These are phyloP conservation scores for Proctacanthus coquilletti DNA, from an alignment of 1,140 invertebrate species.

Conservation along the genomic window DNA sequence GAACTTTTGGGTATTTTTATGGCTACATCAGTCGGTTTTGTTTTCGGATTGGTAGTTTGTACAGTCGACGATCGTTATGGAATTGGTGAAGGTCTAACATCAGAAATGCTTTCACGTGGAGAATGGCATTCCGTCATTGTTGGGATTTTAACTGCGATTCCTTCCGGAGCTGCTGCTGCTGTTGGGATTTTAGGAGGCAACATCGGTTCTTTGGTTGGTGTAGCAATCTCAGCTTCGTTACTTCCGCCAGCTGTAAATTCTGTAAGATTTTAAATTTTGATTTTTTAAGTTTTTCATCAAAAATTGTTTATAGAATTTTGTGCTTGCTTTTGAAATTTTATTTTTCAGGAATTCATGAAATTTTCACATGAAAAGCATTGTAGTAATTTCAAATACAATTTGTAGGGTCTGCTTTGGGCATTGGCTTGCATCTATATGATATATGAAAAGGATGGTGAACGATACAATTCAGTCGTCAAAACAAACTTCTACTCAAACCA, in stretches of 20 bases:
- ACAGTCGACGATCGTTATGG: slow-evolving; percentile 40
- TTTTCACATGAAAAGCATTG: too few relatives aligned
- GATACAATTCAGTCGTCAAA: slow-evolving; percentile 26
- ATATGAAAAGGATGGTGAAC: slow-evolving; percentile 26
- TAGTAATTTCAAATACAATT: too few relatives aligned
- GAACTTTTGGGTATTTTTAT: slow-evolving; percentile 48
- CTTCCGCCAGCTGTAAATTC: slow-evolving; percentile 64
- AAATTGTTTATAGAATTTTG: too few relatives aligned
- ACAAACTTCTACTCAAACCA: slow-evolving; percentile 35
- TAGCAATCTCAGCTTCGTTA: slow-evolving; percentile 64
- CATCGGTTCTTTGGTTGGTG: slow-evolving; percentile 57
- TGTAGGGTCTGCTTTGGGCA: slow-evolving; percentile 51
- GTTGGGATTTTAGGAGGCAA: slow-evolving; percentile 54
- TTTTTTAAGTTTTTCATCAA: too few relatives aligned
- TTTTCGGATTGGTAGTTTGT: slow-evolving; percentile 47
- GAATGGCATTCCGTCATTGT: slow-evolving; percentile 45
- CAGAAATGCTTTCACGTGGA: slow-evolving; percentile 51
- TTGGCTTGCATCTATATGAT: slow-evolving; percentile 38
- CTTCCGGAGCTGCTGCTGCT: slow-evolving; percentile 60
- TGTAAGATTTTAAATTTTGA: slow-evolving; percentile 35
- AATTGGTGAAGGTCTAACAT: slow-evolving; percentile 42
- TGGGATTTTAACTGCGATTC: slow-evolving; percentile 49
- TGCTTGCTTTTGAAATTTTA: too few relatives aligned
- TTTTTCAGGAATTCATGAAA: not conserved
- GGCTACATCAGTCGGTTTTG: slow-evolving; percentile 45